Base-by-base conservation (phyloP, 2,113 vertebrate genomes). In the Amblyornis subalaris region DNA sequence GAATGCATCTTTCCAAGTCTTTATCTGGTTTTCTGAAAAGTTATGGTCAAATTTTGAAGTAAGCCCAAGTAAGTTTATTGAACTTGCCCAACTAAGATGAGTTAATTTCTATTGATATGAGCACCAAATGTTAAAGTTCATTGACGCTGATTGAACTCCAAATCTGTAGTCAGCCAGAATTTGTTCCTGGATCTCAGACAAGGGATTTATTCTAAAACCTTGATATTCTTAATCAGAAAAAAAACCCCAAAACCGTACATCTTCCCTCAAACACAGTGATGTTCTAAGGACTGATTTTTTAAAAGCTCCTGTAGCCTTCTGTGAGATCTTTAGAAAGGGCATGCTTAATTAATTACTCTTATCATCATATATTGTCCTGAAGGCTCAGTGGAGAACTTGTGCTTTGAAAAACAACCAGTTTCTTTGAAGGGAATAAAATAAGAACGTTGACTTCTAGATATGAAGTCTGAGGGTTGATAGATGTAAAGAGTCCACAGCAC, bases 41-140 rank as follows among this genome's bases (percentile, higher is more conserved):
- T 28, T 66, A 21, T 20, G 2, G 15, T 45, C 36, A 58, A 73
- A 70, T 62, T 44, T 70, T 23, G 7, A 80, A 80, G 24, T 61
- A 16, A 83, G 12, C 6, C 9, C 28, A 54, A 6, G 7, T 36
- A 29, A 60, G 20, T 53, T 51, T n/a, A 35, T 28, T 60, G 47
- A 53, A 29, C 24, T 74, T 0, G 0, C 10, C 12, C 45, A 45
- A 18, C 7, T 47, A 29, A 33, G 31, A 31, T 9, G 7, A 66
- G 57, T 45, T 29, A 6, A 40, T 66, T 66, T 54, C 16, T 67
- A 10, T 14, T 78, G 47, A 28, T 78, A n/a, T 9, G 20, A 72
- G n/a, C 20, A 73, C 2, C 42, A 87, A 62, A 58, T 29, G 6
- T 2, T 50, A 74, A 74, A 62, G 33, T 12, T 47, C 3, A 48